phyloP scores from a whole-genome alignment of 64 coral and sea anemone genomes.

The Dendrophyllia cribrosa region DNA sequence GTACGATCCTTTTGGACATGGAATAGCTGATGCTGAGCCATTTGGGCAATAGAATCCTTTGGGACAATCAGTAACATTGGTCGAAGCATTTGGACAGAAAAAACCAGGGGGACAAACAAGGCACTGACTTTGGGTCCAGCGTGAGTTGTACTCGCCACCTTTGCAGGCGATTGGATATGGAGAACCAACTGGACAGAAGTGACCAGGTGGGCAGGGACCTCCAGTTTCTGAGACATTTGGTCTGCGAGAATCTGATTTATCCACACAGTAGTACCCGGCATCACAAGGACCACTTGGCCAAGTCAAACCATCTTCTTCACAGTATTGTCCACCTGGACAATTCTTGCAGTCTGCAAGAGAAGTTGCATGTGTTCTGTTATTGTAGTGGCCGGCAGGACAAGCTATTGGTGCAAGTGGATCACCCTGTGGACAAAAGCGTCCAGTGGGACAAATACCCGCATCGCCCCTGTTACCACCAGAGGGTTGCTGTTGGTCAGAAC shows the following conservation, averaged over 20 bases:
- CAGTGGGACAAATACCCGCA: slow-evolving; percentile 94
- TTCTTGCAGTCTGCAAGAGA: slow-evolving; percentile 62
- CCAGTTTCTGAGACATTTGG: slow-evolving; percentile 83
- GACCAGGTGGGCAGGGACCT: slow-evolving; percentile 93
- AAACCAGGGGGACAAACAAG: slow-evolving; percentile 80
- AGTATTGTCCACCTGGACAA: slow-evolving; percentile 90
- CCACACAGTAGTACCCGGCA: slow-evolving; percentile 90
- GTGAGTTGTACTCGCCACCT: slow-evolving; percentile 86
- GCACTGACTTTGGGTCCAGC: slow-evolving; percentile 84
- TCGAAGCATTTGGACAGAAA: slow-evolving; percentile 98
- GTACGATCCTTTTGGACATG: slow-evolving; percentile 93
- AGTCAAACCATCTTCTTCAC: slow-evolving; percentile 80
- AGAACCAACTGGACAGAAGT: slow-evolving; percentile 82
- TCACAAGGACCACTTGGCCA: slow-evolving; percentile 94
- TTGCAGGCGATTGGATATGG: slow-evolving; percentile 78
- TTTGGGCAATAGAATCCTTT: slow-evolving; percentile 91
- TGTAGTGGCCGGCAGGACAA: slow-evolving; percentile 87
- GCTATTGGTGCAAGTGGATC: slow-evolving; percentile 74
- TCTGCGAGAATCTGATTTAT: slow-evolving; percentile 61
- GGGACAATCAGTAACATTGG: slow-evolving; percentile 76
- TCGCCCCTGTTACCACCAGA: slow-evolving; percentile 88
- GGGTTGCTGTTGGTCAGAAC: slow-evolving; percentile 86
- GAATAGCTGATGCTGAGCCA: slow-evolving; percentile 59
- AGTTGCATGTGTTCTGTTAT: slow-evolving; percentile 78
- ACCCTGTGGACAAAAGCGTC: slow-evolving; percentile 85